phyloP scores from a whole-genome alignment of 2,888 invertebrate genomes.

The Poecilobothrus nobilitatus region DNA sequence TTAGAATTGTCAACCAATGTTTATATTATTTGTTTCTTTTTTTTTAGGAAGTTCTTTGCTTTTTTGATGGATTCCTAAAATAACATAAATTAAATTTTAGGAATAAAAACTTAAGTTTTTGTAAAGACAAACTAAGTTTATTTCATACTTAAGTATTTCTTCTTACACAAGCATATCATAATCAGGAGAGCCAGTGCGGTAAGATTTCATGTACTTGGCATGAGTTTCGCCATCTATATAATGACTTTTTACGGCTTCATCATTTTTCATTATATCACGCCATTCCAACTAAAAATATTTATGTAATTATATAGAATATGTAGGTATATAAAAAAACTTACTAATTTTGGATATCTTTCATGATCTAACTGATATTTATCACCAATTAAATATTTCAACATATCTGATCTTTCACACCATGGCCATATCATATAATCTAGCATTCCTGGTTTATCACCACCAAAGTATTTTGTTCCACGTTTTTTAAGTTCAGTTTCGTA shows the following conservation, averaged over 20 bases:
- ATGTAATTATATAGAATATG: constrained; percentile 21
- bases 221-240: constrained; percentile 61
- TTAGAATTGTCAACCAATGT: too few species aligned
- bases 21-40: too few species aligned
- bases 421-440: constrained; percentile 81
- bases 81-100: neutral
- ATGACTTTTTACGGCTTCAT: constrained; percentile 59
- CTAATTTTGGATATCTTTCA: constrained; percentile 57
- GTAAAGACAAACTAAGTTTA: neutral
- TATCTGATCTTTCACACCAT: constrained; percentile 57
- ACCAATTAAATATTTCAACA: constrained; percentile 53
- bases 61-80: neutral
- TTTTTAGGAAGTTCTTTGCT: neutral
- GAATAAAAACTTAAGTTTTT: neutral
- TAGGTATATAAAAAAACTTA: constrained; percentile 31
- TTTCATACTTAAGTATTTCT: neutral
- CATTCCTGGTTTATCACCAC: constrained; percentile 64
- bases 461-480: constrained; percentile 57
- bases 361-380: constrained; percentile 57
- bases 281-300: constrained; percentile 50
- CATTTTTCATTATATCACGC: constrained; percentile 60
- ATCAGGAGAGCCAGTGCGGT: constrained; percentile 56
- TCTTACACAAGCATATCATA: constrained; percentile 54
- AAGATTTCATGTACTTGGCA: constrained; percentile 59
- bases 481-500: constrained; percentile 58